Evolutionary conservation across 2,888 invertebrate species (phyloP).

Genomic region (Philereme vetulata): DNA sequence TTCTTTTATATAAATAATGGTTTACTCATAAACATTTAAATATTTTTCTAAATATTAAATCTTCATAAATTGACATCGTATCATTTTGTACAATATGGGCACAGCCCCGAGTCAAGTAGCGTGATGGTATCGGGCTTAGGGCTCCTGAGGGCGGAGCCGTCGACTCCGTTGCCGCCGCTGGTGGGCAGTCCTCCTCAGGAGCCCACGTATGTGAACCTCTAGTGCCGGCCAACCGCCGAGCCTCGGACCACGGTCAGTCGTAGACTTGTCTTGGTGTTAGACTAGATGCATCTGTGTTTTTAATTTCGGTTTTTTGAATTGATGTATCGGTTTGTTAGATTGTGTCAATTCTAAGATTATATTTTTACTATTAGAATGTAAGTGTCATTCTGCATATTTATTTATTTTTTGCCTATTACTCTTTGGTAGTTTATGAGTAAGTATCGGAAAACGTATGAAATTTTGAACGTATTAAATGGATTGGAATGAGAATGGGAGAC

Average conservation of each 20-base stretch:
- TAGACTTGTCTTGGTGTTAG: slow-evolving; percentile 36
- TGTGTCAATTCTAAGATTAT: too few relatives aligned
- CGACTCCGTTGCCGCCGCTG: slow-evolving; percentile 74
- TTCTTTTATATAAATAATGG: too few relatives aligned
- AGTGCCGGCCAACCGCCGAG: slow-evolving; percentile 84
- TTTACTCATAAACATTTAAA: too few relatives aligned
- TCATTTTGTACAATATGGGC: slow-evolving; percentile 19
- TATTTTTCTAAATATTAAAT: too few relatives aligned
- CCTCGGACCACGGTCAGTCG: slow-evolving; percentile 70
- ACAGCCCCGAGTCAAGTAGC: slow-evolving; percentile 84
- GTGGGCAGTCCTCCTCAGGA: slow-evolving; percentile 89
- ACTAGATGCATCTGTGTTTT: slow-evolving; percentile 30
- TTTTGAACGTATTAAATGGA: too few relatives aligned
- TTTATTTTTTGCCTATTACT: too few relatives aligned
- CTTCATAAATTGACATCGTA: too few relatives aligned
- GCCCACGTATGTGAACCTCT: slow-evolving; percentile 97
- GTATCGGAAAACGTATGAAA: too few relatives aligned
- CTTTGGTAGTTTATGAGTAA: too few relatives aligned
- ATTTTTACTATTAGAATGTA: background rate
- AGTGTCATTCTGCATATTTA: background rate
- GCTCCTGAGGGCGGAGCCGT: slow-evolving; percentile 81
- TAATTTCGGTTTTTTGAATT: slow-evolving; percentile 22
- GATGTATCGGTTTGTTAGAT: background rate
- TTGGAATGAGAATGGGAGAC: too few relatives aligned
- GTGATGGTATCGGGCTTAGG: slow-evolving; percentile 80